A percentile compares a stretch with the other conserved stretches of the same genome.
Conservation (phyloP, 2,113 vertebrate genomes). For the Erinaceus europaeus region DNA sequence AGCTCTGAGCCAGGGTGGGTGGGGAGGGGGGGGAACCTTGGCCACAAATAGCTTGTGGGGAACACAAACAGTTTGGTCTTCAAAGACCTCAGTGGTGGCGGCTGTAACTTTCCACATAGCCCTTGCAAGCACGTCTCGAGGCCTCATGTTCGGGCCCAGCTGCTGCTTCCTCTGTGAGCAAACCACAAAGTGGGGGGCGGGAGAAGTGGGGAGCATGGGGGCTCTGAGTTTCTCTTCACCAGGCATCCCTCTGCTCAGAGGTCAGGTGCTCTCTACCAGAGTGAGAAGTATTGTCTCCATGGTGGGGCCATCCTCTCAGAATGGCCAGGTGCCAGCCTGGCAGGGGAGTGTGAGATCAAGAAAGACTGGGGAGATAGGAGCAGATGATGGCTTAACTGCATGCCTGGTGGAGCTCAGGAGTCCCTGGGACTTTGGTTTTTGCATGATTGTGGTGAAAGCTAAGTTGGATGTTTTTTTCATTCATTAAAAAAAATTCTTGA, state of each 20-base stretch:
- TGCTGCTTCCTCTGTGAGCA: slow-evolving; percentile 72
- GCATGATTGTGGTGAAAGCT: background rate
- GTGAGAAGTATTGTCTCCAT: background rate
- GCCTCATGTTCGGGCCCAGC: slow-evolving; percentile 58
- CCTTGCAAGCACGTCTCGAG: slow-evolving; percentile 52
- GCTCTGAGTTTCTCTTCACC: slow-evolving; percentile 20
- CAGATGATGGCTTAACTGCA: background rate
- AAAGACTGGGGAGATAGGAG: background rate
- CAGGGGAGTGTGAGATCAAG: too few species aligned
- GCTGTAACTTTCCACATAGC: slow-evolving; percentile 77
- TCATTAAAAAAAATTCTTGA: background rate
- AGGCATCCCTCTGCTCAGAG: slow-evolving; percentile 6
- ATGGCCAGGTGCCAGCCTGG: background rate
- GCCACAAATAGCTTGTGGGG: slow-evolving; percentile 78
- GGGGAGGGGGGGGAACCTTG: slow-evolving; percentile 45
- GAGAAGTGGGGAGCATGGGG: slow-evolving; percentile 40
- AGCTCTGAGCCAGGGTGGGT: slow-evolving; percentile 39
- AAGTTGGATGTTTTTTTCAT: background rate
- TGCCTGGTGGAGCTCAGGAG: background rate
- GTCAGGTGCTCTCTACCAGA: background rate
- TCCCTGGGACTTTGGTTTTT: background rate
- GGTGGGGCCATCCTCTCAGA: background rate
- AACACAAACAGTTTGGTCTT: slow-evolving; percentile 77
- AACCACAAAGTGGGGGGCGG: slow-evolving; percentile 70
- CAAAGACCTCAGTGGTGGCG: slow-evolving; percentile 71